These are phyloP conservation scores for Leptopilina myrica DNA, from an alignment of 2,888 invertebrate species.

Conservation along the genomic window DNA sequence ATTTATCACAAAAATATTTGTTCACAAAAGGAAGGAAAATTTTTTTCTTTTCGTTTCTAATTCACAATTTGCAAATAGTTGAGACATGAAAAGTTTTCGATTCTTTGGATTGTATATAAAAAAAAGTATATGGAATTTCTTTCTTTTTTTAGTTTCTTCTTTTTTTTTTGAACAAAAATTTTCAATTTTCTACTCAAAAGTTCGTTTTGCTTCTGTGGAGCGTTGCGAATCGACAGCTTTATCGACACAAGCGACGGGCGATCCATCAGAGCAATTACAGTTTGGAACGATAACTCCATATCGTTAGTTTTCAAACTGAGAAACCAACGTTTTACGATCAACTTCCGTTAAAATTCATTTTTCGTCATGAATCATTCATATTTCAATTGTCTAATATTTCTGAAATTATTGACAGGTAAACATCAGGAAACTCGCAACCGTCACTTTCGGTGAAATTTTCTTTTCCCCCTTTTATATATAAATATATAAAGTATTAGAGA, in stretches of 20 bases:
- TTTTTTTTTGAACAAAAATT: constrained; percentile 17
- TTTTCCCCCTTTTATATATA: background rate
- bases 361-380: constrained; percentile 7
- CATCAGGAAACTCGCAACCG: too few relatives aligned
- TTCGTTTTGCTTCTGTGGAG: constrained; percentile 13
- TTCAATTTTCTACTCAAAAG: constrained; percentile 22
- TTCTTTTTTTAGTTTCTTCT: background rate
- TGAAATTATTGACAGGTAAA: constrained; percentile 5
- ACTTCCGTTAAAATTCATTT: constrained; percentile 1
- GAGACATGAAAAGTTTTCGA: too few relatives aligned
- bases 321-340: constrained; percentile 13
- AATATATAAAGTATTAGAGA: background rate
- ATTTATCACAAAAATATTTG: too few relatives aligned
- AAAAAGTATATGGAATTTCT: background rate
- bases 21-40: too few relatives aligned
- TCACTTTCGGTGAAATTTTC: background rate
- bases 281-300: constrained; percentile 25
- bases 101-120: too few relatives aligned
- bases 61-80: background rate
- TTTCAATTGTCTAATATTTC: constrained; percentile 16
- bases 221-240: constrained; percentile 28
- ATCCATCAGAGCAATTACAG: constrained; percentile 29
- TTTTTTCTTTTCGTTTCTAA: too few relatives aligned
- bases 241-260: constrained; percentile 26
- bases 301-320: background rate